Evolutionary conservation across 1,140 invertebrate genomes (phyloP), one percentile per base, ranked within the genome.

Genomic region (Sminthurinus signatus): DNA sequence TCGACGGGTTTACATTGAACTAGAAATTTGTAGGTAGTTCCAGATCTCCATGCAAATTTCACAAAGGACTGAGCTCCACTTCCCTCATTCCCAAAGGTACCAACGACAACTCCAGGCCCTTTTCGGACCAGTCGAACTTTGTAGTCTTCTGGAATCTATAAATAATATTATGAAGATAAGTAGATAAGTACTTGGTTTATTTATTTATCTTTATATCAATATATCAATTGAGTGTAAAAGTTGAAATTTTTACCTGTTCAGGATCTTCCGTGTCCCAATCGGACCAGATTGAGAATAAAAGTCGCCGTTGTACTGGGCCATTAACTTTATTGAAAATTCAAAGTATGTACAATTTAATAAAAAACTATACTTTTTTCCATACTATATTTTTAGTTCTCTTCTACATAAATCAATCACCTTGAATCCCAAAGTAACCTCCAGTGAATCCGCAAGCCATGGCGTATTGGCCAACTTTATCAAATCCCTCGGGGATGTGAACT

Each of bases 201-300:
- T n/a, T n/a, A n/a, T n/a, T n/a, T n/a, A n/a, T n/a, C n/a, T n/a
- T n/a, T n/a, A n/a, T n/a, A n/a, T n/a, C n/a, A n/a, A n/a, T n/a
- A n/a, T n/a, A n/a, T n/a, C n/a, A n/a, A n/a, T n/a, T n/a, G n/a
- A n/a, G n/a, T n/a, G n/a, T n/a, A n/a, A n/a, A n/a, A n/a, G n/a
- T n/a, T n/a, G n/a, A n/a, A n/a, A n/a, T n/a, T n/a, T n/a, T n/a
- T n/a, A n/a, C n/a, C n/a, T 66, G 50, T 2, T 19, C 32, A n/a
- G 69, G 67, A 28, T 65, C 54, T n/a, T 71, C 63, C 1, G 67
- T 59, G 10, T 66, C 21, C 25, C 25, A 71, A 14, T 58, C 56
- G 2, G 46, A 55, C 69, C 69, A 71, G 31, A 71, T 54, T 3
- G 69, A 71, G 56, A 71, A 71, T n/a, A 71, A 36, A 25, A 71